Percentiles rank a stretch among this genome's conserved stretches.
These are phyloP conservation scores for Amphiprion percula DNA, from an alignment of 2,113 vertebrate genomes.

Conservation along the genomic window DNA sequence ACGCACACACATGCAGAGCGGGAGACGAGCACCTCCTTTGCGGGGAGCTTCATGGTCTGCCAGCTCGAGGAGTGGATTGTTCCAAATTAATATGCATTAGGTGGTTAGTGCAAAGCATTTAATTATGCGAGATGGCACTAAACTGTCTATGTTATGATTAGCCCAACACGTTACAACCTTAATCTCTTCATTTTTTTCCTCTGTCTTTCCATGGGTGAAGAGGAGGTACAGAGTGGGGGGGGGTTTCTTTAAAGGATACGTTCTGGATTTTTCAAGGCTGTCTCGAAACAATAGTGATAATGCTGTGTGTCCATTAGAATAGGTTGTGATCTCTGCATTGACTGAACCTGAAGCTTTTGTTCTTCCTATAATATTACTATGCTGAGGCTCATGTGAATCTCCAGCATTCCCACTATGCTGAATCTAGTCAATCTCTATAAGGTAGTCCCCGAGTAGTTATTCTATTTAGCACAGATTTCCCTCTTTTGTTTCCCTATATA, in stretches of 20 bases:
- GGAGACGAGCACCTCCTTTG: conserved; percentile 64
- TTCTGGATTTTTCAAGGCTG: conserved; percentile 7
- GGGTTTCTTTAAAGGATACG: conserved; percentile 1
- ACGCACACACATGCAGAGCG: conserved; percentile 24
- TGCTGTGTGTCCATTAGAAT: neutral
- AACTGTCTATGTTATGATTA: conserved; percentile 86
- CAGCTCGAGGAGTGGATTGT: conserved; percentile 80
- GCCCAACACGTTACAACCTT: conserved; percentile 82
- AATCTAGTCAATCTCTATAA: neutral
- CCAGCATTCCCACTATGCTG: neutral
- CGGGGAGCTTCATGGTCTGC: conserved; percentile 78
- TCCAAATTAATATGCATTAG: conserved; percentile 86
- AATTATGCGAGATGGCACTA: conserved; percentile 85
- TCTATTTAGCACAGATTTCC: conserved; percentile 5
- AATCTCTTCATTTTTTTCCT: conserved; percentile 74
- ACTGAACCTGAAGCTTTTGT: neutral
- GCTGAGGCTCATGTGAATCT: neutral
- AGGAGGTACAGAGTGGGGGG: conserved; percentile 25
- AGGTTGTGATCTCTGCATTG: neutral
- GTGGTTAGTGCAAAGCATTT: conserved; percentile 83
- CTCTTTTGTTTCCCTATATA: neutral
- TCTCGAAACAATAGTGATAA: conserved; percentile 8
- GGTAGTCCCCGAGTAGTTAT: neutral
- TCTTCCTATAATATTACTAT: neutral
- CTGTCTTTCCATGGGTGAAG: conserved; percentile 37